Evolutionary conservation across 2,113 vertebrate genomes (phyloP).

Genomic region (Piaya cayana): DNA sequence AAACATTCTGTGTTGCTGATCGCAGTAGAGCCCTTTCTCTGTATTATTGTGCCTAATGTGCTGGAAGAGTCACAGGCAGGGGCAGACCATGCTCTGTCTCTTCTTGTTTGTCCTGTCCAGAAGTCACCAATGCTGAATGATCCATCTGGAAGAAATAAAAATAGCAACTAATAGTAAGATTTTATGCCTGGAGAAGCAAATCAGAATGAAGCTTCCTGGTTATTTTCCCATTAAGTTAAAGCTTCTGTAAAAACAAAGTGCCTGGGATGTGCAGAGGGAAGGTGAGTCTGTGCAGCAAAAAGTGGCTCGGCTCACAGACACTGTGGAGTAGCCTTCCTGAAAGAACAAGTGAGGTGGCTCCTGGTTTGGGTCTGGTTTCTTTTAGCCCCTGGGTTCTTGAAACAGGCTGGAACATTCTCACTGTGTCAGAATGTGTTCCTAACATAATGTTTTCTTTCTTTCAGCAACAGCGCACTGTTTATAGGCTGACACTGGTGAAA

Average conservation of each 20-base stretch:
- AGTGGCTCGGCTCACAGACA: background rate
- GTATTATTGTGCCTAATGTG: fast-evolving
- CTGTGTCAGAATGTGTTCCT: background rate
- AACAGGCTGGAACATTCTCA: background rate
- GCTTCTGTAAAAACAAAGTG: background rate
- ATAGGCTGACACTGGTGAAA: slow-evolving; percentile 92
- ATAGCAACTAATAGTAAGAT: background rate
- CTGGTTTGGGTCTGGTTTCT: background rate
- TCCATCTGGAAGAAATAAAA: background rate
- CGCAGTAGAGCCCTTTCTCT: background rate
- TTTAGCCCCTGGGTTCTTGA: background rate
- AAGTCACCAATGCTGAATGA: background rate
- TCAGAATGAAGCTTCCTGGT: background rate
- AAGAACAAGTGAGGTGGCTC: background rate
- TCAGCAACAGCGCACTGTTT: slow-evolving; percentile 91
- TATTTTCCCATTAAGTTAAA: background rate
- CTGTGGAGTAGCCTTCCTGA: background rate
- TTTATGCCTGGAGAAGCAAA: background rate
- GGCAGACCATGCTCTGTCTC: background rate
- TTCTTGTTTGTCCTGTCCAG: background rate
- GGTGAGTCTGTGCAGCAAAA: background rate
- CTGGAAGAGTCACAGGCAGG: background rate
- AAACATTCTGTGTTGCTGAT: fast-evolving
- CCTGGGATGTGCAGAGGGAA: background rate
- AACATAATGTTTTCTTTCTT: background rate